Conservation (phyloP, 2,113 vertebrate genomes). For the Pomatorhinus ruficollis region DNA sequence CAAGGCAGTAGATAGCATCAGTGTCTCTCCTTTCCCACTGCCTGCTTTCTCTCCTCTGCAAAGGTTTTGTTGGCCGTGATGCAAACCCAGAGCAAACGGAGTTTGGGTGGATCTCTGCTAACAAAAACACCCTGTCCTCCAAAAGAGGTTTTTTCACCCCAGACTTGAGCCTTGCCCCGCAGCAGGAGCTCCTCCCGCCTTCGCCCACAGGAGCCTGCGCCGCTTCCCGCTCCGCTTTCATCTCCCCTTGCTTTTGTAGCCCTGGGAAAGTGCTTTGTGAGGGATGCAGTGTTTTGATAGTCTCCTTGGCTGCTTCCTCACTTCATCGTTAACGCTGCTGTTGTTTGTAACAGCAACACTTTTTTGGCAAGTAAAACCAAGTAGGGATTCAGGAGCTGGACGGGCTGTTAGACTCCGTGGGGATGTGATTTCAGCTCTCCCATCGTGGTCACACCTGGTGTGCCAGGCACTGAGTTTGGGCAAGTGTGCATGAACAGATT, state of each 20-base stretch:
- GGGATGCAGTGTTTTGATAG: constrained; percentile 11
- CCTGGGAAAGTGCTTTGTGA: not conserved
- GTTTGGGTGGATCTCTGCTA: not conserved
- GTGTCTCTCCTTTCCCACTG: not conserved
- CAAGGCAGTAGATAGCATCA: not conserved
- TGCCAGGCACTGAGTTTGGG: not conserved
- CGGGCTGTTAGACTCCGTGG: fast-evolving
- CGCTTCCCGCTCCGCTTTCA: not conserved
- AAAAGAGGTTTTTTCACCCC: constrained; percentile 11
- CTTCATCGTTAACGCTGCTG: not conserved
- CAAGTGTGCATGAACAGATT: not conserved
- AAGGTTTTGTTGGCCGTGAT: not conserved
- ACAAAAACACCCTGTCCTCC: not conserved
- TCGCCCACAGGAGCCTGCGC: fast-evolving
- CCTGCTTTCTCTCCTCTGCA: not conserved
- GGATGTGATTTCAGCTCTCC: not conserved
- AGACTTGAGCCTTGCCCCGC: not conserved
- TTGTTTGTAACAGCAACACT: constrained; percentile 25
- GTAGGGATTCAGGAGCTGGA: not conserved
- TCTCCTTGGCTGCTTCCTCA: not conserved
- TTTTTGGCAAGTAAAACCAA: constrained; percentile 2
- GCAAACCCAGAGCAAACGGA: not conserved
- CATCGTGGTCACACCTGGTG: fast-evolving
- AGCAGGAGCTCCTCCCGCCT: not conserved
- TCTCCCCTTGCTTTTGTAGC: constrained; percentile 33